phyloP scores from a whole-genome alignment of 2,888 invertebrate genomes.

The Drosophila cracens region DNA sequence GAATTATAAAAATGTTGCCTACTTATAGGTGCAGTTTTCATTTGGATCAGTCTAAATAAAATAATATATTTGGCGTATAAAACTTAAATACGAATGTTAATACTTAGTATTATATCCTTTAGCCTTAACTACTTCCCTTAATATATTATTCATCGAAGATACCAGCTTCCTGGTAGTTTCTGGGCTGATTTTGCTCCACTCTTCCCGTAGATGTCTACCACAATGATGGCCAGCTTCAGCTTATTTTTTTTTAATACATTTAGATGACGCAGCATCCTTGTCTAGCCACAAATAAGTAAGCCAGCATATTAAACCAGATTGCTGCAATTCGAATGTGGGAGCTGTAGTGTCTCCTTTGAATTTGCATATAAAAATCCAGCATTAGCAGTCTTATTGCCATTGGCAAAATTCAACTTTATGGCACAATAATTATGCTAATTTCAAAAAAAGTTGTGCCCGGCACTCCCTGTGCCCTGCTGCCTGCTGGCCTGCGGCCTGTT shows the following conservation, averaged over 20 bases:
- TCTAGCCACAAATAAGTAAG: neutral
- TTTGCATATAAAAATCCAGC: conserved; percentile 47
- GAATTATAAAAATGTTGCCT: too few relatives aligned
- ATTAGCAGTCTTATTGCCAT: conserved; percentile 62
- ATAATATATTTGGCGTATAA: too few relatives aligned
- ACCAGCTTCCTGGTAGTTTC: too few relatives aligned
- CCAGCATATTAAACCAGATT: conserved; percentile 12
- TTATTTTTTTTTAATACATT: neutral
- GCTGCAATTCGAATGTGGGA: neutral
- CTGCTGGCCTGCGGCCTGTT: conserved; percentile 41
- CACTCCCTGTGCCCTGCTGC: neutral
- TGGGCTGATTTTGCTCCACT: too few relatives aligned
- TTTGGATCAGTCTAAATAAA: too few relatives aligned
- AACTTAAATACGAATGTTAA: too few relatives aligned
- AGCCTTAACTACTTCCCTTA: too few relatives aligned
- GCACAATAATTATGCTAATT: conserved; percentile 79
- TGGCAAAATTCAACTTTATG: conserved; percentile 66
- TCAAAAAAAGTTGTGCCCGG: conserved; percentile 56
- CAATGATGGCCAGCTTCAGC: neutral
- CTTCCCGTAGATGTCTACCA: neutral
- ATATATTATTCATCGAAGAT: too few relatives aligned
- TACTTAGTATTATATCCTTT: too few relatives aligned
- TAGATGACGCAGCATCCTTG: neutral
- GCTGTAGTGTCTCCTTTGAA: conserved; percentile 16
- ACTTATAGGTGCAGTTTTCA: too few relatives aligned